Evolutionary conservation across 1,140 invertebrate species (phyloP), one percentile per base, ranked within the genome.

Genomic region (Argopecten irradians): DNA sequence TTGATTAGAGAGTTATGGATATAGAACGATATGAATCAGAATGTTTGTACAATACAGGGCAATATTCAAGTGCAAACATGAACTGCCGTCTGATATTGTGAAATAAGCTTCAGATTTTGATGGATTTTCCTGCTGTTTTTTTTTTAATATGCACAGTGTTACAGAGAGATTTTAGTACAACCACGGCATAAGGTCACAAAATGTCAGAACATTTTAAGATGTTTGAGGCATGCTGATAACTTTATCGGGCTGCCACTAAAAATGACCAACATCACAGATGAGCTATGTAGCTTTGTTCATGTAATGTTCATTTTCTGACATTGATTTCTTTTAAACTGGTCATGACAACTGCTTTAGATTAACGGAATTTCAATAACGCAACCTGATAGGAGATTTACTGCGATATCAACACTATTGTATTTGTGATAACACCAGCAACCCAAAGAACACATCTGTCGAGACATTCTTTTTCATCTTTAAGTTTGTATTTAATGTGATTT

Each of bases 381-480:
- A 71, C 55, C 28, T 71, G 55, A 71, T 71, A 71, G n/a, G 55
- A 71, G 55, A 71, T 71, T 71, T 71, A 71, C 22, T 71, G n/a
- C 28, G 55, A 16, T 22, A 71, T 71, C 55, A n/a, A 8, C 28
- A n/a, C 55, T n/a, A 71, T 71, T 71, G 55, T 28, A 16, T n/a
- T 28, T 22, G 28, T 71, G 55, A n/a, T 71, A 71, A 71, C 55
- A 71, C 55, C 55, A n/a, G 55, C 28, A 71, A 28, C 55, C 55
- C 8, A 71, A n/a, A n/a, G 28, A 71, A 71, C n/a, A 71, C 55
- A 71, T 71, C 55, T 71, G 55, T 71, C 55, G 8, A 5, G 16
- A n/a, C n/a, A 71, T 71, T 16, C 28, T 46, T 71, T n/a, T 28
- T 16, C 1, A 71, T 71, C n/a, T 71, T 71, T 28, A 19, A 13